These are phyloP conservation scores for Dunckerocampus dactyliophorus DNA, from an alignment of 2,113 vertebrate genomes.

Conservation along the genomic window DNA sequence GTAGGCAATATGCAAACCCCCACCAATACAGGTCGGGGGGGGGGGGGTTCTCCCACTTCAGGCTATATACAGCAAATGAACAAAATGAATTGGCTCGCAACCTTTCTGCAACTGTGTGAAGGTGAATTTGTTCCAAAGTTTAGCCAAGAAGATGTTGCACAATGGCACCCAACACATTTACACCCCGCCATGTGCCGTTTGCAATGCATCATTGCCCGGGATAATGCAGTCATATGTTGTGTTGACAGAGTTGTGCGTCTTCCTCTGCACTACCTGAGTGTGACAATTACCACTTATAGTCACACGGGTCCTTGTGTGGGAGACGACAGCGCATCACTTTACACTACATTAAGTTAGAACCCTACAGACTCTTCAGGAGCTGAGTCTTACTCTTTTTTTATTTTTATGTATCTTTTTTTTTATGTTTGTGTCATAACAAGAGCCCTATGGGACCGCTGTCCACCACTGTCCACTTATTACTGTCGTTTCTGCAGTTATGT, in stretches of 20 bases:
- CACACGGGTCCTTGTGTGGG: constrained; percentile 18
- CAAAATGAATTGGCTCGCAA: constrained; percentile 21
- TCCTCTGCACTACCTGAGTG: constrained; percentile 38
- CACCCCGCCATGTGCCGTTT: constrained; percentile 39
- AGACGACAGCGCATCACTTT: constrained; percentile 41
- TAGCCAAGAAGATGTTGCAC: constrained; percentile 32
- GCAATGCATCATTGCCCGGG: constrained; percentile 53
- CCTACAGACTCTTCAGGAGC: constrained; percentile 41
- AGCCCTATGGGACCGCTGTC: too few species aligned
- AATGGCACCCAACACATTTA: constrained; percentile 34
- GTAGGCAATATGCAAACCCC: constrained; percentile 9
- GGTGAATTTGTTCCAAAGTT: constrained; percentile 10
- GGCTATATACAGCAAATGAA: constrained; percentile 35
- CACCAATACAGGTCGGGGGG: constrained; percentile 13
- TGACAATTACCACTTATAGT: constrained; percentile 49
- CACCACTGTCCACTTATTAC: too few species aligned
- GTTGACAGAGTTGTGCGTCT: constrained; percentile 60
- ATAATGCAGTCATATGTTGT: constrained; percentile 68
- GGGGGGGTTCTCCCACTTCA: constrained; percentile 10
- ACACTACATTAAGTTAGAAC: constrained; percentile 56
- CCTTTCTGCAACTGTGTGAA: constrained; percentile 5
- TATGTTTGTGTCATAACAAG: too few species aligned
- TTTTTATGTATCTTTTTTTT: too few species aligned
- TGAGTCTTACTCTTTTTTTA: constrained; percentile 10
- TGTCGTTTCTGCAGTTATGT: too few species aligned